These are phyloP conservation scores for Solenopsis fugax DNA, from an alignment of 1,140 invertebrate genomes.

Conservation along the genomic window DNA sequence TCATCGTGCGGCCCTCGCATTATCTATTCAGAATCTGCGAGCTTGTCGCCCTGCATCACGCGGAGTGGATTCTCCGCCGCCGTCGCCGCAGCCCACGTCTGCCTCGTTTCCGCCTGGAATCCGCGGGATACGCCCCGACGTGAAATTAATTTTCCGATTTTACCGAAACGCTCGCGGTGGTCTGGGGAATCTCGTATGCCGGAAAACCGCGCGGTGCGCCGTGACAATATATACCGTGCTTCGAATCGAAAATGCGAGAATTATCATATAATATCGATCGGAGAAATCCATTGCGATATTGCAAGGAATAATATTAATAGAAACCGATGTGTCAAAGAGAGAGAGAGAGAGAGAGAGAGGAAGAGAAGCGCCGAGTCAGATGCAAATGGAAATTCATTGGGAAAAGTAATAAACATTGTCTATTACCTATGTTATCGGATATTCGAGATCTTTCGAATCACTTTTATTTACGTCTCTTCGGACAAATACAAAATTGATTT, in stretches of 20 bases:
- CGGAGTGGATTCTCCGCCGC: conserved; percentile 56
- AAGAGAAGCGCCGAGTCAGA: background rate
- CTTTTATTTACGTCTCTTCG: background rate
- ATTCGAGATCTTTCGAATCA: background rate
- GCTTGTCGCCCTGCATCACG: conserved; percentile 77
- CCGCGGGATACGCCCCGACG: conserved; percentile 12
- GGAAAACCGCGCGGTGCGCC: background rate
- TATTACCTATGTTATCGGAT: background rate
- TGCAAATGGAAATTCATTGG: background rate
- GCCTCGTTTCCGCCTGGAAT: conserved; percentile 21
- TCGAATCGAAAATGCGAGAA: background rate
- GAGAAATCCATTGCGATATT: background rate
- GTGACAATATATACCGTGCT: background rate
- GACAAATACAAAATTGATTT: conserved; percentile 1
- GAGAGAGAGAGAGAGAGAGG: too few species aligned
- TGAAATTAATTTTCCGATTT: conserved; percentile 58
- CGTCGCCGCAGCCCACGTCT: conserved; percentile 54
- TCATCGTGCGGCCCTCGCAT: conserved; percentile 77
- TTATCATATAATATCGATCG: conserved; percentile 7
- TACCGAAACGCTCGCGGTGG: conserved; percentile 16
- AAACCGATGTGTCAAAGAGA: background rate
- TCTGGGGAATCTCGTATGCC: background rate
- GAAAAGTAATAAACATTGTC: conserved; percentile 30
- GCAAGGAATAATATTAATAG: background rate
- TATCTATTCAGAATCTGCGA: conserved; percentile 80